Percentiles rank a stretch among this genome's conserved stretches.
These are phyloP conservation scores for Globicephala melas DNA, from an alignment of 2,113 vertebrate species.

Conservation along the genomic window DNA sequence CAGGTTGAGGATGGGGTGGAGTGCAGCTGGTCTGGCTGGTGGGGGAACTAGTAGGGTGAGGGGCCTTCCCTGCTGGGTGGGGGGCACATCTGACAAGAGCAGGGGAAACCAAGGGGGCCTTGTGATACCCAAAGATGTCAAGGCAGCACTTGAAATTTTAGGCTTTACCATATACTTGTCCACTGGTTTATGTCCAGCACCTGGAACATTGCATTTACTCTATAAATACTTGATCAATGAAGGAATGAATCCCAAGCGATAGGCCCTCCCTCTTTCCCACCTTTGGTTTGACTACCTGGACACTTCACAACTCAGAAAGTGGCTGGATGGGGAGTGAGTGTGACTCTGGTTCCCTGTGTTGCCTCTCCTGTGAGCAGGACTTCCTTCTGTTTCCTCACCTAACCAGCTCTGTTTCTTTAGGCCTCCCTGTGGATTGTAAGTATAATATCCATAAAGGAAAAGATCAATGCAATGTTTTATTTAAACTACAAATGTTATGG, in stretches of 20 bases:
- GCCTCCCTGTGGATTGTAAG: neutral
- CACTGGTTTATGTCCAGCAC: neutral
- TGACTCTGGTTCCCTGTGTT: neutral
- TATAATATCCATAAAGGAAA: neutral
- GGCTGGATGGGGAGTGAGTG: too few relatives aligned
- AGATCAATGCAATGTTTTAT: slow-evolving; percentile 5
- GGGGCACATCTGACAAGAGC: neutral
- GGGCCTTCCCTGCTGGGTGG: neutral
- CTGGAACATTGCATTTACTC: neutral
- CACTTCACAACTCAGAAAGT: neutral
- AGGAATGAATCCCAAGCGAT: neutral
- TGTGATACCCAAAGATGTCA: neutral
- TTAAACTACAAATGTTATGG: neutral
- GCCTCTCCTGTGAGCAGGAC: neutral
- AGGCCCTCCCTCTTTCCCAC: neutral
- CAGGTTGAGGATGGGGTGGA: neutral
- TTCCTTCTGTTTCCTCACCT: neutral
- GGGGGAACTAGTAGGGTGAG: neutral
- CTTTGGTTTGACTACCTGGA: neutral
- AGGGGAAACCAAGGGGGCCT: neutral
- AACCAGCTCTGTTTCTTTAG: neutral
- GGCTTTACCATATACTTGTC: neutral
- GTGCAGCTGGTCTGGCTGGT: neutral
- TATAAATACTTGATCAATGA: neutral
- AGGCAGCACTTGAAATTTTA: neutral